Evolutionary conservation across 2,888 invertebrate genomes (phyloP).

Genomic region (Melitaea athalia): DNA sequence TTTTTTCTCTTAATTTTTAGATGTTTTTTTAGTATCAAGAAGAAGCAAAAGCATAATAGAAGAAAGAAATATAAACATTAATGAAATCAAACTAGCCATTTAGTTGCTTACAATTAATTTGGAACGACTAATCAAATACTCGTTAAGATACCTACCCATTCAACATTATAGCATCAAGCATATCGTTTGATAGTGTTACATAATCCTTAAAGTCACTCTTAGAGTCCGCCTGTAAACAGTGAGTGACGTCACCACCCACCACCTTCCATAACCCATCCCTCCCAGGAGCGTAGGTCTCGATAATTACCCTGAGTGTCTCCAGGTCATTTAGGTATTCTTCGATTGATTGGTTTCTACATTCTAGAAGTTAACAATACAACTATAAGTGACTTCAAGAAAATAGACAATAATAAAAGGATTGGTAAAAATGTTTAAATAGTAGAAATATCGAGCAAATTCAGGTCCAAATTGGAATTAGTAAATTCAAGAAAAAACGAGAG

Average conservation of each 20-base stretch:
- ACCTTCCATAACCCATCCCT: slow-evolving; percentile 81
- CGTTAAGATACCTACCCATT: slow-evolving; percentile 82
- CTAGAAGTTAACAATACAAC: slow-evolving; percentile 51
- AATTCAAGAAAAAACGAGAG: too few relatives aligned
- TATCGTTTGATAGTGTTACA: slow-evolving; percentile 79
- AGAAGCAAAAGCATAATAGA: too few relatives aligned
- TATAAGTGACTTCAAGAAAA: not conserved
- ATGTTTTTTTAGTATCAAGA: too few relatives aligned
- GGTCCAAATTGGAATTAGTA: too few relatives aligned
- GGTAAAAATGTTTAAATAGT: too few relatives aligned
- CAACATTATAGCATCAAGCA: slow-evolving; percentile 86
- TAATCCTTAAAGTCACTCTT: slow-evolving; percentile 81
- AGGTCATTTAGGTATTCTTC: slow-evolving; percentile 84
- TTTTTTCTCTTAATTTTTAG: too few relatives aligned
- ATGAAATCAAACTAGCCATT: too few relatives aligned
- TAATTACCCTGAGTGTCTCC: slow-evolving; percentile 84
- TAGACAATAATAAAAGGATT: not conserved
- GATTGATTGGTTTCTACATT: slow-evolving; percentile 77
- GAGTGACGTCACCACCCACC: slow-evolving; percentile 84
- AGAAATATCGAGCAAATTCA: too few relatives aligned
- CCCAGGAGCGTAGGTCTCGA: slow-evolving; percentile 83
- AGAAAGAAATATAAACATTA: too few relatives aligned
- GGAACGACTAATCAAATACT: not conserved
- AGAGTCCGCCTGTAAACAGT: slow-evolving; percentile 73
- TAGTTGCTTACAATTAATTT: too few relatives aligned